phyloP scores from a whole-genome alignment of 2,113 vertebrate species.

The Willisornis vidua region DNA sequence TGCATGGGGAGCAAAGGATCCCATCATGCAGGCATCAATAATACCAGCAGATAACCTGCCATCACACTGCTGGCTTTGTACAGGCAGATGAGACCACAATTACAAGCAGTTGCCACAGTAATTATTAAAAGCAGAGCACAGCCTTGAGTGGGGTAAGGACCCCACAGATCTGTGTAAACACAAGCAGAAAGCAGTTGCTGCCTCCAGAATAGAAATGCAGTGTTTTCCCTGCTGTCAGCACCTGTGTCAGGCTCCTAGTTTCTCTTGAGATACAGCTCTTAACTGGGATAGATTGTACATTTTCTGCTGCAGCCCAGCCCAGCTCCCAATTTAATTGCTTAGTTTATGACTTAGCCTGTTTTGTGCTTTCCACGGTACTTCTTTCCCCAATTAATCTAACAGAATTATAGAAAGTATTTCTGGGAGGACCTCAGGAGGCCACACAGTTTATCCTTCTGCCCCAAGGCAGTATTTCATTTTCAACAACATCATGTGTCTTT shows the following conservation, averaged over 20 bases:
- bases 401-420: slow-evolving; percentile 63
- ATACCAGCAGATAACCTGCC: neutral
- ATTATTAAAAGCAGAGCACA: slow-evolving; percentile 1
- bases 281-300: slow-evolving; percentile 69
- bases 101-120: neutral
- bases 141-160: neutral
- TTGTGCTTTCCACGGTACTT: slow-evolving; percentile 32
- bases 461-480: slow-evolving; percentile 62
- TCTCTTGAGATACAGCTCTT: slow-evolving; percentile 63
- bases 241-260: slow-evolving; percentile 38
- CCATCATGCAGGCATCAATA: neutral
- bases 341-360: slow-evolving; percentile 59
- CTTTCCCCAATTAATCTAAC: slow-evolving; percentile 52
- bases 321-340: slow-evolving; percentile 34
- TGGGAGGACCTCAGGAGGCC: slow-evolving; percentile 56
- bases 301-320: slow-evolving; percentile 55
- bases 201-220: slow-evolving; percentile 23
- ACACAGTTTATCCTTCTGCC: slow-evolving; percentile 59
- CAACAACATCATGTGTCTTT: slow-evolving; percentile 57
- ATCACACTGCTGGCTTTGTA: neutral
- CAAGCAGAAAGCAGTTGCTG: slow-evolving; percentile 19
- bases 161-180: neutral
- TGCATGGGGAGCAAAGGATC: neutral
- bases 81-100: neutral
- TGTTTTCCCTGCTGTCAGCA: slow-evolving; percentile 61